Percentiles rank a stretch among this genome's conserved stretches.
Evolutionary conservation across 2,888 invertebrate species (phyloP).

Genomic region (Apamea anceps): DNA sequence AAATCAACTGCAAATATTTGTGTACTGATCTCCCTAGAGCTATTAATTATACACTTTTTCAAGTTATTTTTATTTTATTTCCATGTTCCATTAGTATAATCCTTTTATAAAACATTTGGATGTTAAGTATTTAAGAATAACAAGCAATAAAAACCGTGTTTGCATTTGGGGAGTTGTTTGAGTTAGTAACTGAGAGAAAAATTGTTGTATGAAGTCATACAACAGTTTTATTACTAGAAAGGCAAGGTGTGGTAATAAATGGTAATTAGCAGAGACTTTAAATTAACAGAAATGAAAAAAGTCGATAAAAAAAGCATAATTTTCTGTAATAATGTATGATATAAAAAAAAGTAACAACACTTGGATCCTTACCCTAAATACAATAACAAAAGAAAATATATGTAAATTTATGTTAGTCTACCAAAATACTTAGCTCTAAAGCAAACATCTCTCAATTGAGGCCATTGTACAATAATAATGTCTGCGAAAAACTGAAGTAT

Average conservation of each 20-base stretch:
- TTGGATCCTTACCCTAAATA: background rate
- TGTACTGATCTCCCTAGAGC: constrained; percentile 76
- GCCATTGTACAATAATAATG: constrained; percentile 98
- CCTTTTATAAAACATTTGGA: background rate
- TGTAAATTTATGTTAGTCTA: constrained; percentile 89
- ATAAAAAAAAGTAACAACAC: background rate
- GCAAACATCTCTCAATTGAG: constrained; percentile 92
- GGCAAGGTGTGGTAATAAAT: background rate
- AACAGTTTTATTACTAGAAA: background rate
- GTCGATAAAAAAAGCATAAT: background rate
- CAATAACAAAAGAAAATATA: background rate
- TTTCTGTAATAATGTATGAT: constrained; percentile 2
- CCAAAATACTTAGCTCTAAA: constrained; percentile 94
- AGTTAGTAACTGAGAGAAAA: background rate
- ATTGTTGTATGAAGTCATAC: background rate
- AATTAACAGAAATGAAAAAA: background rate
- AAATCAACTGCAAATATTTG: constrained; percentile 66
- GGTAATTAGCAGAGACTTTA: too few species aligned
- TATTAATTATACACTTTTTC: constrained; percentile 78
- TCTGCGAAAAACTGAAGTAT: constrained; percentile 96
- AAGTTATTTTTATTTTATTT: constrained; percentile 69
- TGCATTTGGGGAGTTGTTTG: background rate
- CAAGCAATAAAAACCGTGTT: background rate
- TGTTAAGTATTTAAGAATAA: background rate
- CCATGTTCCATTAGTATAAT: constrained; percentile 15